Evolutionary conservation across 1,140 invertebrate species (phyloP).

Genomic region (Laodelphax striatellus): DNA sequence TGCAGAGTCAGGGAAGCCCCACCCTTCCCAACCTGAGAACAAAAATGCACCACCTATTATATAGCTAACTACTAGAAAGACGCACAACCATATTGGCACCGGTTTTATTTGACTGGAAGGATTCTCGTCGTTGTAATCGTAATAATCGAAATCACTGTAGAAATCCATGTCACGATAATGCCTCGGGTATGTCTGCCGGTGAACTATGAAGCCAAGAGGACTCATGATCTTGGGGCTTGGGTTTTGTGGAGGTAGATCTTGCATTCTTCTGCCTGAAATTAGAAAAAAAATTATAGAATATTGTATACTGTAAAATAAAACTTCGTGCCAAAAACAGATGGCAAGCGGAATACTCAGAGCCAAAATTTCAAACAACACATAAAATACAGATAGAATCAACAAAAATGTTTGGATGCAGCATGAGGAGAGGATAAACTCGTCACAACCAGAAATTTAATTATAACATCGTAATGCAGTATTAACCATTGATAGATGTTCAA

Average conservation of each 20-base stretch:
- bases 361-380: no score
- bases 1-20: slow-evolving; percentile 80
- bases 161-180: slow-evolving; percentile 22
- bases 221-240: slow-evolving; percentile 52
- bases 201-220: slow-evolving; percentile 49
- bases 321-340: no score
- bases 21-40: slow-evolving; percentile 77
- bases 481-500: no score
- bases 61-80: slow-evolving; percentile 78
- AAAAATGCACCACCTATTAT: slow-evolving; percentile 78
- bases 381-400: no score
- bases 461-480: no score
- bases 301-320: no score
- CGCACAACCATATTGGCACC: slow-evolving; percentile 84
- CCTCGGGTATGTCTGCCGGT: slow-evolving; percentile 34
- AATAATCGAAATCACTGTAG: slow-evolving; percentile 37
- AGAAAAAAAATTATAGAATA: no score
- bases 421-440: no score
- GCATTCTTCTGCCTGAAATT: neutral
- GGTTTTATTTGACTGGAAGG: slow-evolving; percentile 40
- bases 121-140: slow-evolving; percentile 23
- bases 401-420: no score
- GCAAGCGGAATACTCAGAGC: no score
- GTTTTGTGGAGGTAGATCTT: neutral
- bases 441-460: no score